Evolutionary conservation across 1,140 invertebrate species (phyloP).

Genomic region (Drosophila kanapiae): DNA sequence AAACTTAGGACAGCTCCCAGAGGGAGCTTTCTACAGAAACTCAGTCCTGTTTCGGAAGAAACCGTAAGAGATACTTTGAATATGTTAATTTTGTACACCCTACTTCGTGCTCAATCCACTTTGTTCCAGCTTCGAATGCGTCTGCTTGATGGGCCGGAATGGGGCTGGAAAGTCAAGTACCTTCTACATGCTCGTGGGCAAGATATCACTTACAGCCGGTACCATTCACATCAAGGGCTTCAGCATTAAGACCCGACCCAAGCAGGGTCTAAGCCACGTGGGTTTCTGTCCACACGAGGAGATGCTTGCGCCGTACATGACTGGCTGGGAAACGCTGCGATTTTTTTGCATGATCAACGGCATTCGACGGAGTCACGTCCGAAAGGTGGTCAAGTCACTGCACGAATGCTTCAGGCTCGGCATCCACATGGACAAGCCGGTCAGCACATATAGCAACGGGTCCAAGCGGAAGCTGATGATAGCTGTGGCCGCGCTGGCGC

Average conservation of each 20-base stretch:
- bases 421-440: constrained; percentile 13
- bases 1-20: too few relatives aligned
- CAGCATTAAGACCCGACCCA: not conserved
- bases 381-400: constrained; percentile 8
- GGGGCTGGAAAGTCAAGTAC: constrained; percentile 96
- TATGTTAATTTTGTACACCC: too few relatives aligned
- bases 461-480: constrained; percentile 95
- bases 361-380: constrained; percentile 8
- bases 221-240: constrained; percentile 49
- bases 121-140: constrained; percentile 88
- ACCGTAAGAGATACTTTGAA: too few relatives aligned
- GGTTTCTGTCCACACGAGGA: constrained; percentile 94
- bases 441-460: constrained; percentile 90
- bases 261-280: constrained; percentile 76
- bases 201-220: constrained; percentile 57
- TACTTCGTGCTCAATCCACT: too few relatives aligned
- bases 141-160: constrained; percentile 91
- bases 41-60: too few relatives aligned
- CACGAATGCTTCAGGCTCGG: constrained; percentile 28
- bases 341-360: constrained; percentile 39
- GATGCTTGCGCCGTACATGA: constrained; percentile 86
- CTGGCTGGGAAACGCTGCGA: constrained; percentile 55
- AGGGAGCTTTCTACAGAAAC: too few relatives aligned
- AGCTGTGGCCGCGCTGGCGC: constrained; percentile 91
- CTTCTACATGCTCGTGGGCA: constrained; percentile 92